Base-by-base conservation (phyloP, 2,797 vertebrate genomes). In the Tinamus major region DNA sequence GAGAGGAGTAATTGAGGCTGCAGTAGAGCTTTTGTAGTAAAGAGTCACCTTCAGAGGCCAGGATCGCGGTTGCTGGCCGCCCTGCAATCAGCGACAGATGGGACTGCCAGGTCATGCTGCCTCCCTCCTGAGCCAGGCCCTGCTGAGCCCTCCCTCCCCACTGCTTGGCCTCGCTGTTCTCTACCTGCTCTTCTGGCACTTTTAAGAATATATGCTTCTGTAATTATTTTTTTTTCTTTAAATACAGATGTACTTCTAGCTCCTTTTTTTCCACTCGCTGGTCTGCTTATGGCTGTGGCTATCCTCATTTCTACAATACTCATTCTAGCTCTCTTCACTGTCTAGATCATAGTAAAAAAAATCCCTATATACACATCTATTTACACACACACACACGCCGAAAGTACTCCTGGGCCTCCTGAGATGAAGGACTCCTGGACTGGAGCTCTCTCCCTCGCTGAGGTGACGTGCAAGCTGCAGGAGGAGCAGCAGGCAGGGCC, bases 381-480 rank as follows among this genome's bases (percentile, higher is more conserved):
- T 8, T 51, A 62, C 3, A 13, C 21, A 44, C 7, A 13, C 15
- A 23, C 5, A 59, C 10, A 12, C 19, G 49, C 24, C 56, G n/a
- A 21, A 42, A 35, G 42, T 9, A 55, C 15, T 33, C 39, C n/a
- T 37, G 11, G 23, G 4, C 29, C 51, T 37, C 41, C 62, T 31
- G 24, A 31, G 19, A 75, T 33, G 7, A 56, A 70, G 67, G 46
- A 42, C 14, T 75, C 62, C 8, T 21, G 37, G 23, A 41, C 4
- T 27, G 31, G 33, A n/a, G 6, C 48, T 68, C 3, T 4, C 0
- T 0, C 12, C 14, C 14, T 35, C 41, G 67, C 16, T 37, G 67
- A 64, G 79, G 64, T 10, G 76, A 78, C 49, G 61, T 5, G 20
- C 42, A 37, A n/a, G 27, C 4, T 0, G 1, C 62, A 20, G 18